Evolutionary conservation across 1,140 invertebrate genomes (phyloP), one percentile per base, ranked within the genome.

Genomic region (Oncopodura yosiiana): DNA sequence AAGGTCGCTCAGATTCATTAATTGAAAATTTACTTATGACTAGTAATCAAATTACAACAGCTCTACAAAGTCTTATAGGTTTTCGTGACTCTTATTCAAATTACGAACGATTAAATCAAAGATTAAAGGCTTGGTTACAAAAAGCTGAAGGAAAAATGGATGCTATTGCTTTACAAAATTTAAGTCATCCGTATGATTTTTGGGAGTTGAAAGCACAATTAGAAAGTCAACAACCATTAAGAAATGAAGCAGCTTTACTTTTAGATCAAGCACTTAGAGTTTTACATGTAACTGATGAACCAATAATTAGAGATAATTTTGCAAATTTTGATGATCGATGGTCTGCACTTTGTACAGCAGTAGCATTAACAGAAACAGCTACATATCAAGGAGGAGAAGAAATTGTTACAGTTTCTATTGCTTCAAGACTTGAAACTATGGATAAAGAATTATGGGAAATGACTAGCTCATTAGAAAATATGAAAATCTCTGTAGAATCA

Each of bases 201-300:
- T 89, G 86, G 86, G 86, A 89, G 71, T 69, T 91, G 34, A 89
- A 87, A 70, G 86, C 86, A 0, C 84, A 89, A 63, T 84, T 86
- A 64, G 86, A 88, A 73, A 78, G 87, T n/a, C 78, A 88, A 65
- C 87, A 86, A 61, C 81, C 81, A 44, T 75, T 86, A 24, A 75
- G 79, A 45, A 81, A 81, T 46, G 83, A 88, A 64, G 79, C 81
- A 0, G 77, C 77, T 19, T 72, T 77, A 19, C 79, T 80, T 48
- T 82, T 89, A 64, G 83, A 89, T 60, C 81, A 82, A 58, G 80
- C 86, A 0, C 67, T 90, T 46, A 76, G 81, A 69, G 80, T 85
- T 6, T 74, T 91, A 11, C 81, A 84, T 0, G 71, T 89, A 24
- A 78, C 83, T 2, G 86, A 91, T 65, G 86, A 89, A 69, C 82